Percentiles rank a stretch among this genome's conserved stretches.
These are phyloP conservation scores for Cochlearius cochlearius DNA, from an alignment of 2,113 vertebrate genomes.

Conservation along the genomic window DNA sequence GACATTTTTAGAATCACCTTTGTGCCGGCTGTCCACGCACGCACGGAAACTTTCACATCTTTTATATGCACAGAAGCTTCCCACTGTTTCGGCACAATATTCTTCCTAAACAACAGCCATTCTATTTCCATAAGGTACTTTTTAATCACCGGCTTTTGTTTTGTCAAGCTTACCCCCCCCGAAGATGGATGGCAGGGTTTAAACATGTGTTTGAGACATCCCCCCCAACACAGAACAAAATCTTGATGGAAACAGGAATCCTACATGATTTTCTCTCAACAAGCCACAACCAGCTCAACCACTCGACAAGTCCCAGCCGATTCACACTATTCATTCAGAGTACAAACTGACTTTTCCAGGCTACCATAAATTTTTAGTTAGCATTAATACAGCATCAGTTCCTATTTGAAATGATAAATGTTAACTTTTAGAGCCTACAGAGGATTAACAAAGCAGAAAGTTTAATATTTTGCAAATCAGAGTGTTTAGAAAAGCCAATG, in stretches of 20 bases:
- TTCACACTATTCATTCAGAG: neutral
- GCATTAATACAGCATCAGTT: neutral
- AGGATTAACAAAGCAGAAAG: neutral
- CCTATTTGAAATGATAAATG: neutral
- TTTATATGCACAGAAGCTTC: neutral
- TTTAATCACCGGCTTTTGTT: neutral
- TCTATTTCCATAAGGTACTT: neutral
- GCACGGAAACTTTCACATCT: accelerated
- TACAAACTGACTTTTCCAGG: neutral
- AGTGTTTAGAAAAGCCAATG: neutral
- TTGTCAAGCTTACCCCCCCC: neutral
- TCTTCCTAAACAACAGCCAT: neutral
- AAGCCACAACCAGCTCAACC: neutral
- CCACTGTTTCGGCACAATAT: neutral
- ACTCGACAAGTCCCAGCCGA: neutral
- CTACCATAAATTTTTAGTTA: neutral
- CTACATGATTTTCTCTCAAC: neutral
- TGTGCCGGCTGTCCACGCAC: neutral
- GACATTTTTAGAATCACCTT: neutral
- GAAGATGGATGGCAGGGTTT: neutral
- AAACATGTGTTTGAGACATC: neutral
- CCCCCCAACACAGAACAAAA: neutral
- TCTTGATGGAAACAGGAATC: neutral
- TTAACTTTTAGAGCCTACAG: neutral
- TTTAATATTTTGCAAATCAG: neutral